Conservation (phyloP, 1,140 invertebrate genomes). For the Drosophila tropicalis region DNA sequence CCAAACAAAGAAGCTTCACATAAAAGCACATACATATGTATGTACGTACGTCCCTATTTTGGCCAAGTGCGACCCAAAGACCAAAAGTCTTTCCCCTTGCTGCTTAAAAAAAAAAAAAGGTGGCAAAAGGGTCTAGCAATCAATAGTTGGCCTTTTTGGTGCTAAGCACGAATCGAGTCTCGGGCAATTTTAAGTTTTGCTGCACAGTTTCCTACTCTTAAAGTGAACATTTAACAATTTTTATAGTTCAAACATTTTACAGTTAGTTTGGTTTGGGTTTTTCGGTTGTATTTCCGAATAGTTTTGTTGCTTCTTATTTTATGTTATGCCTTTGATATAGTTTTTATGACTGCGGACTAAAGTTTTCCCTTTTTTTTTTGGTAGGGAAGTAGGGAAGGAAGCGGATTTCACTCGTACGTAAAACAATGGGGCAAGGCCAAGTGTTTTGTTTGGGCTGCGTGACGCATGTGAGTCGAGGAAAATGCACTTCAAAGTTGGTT, state of each 20-base stretch:
- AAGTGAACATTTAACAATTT: conserved; percentile 66
- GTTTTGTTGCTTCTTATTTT: conserved; percentile 50
- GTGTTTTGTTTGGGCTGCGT: conserved; percentile 54
- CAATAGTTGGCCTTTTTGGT: conserved; percentile 50
- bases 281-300: conserved; percentile 47
- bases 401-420: conserved; percentile 12
- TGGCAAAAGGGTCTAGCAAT: conserved; percentile 51
- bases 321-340: conserved; percentile 62
- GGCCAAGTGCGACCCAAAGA: not conserved
- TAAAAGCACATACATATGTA: too few relatives aligned
- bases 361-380: conserved; percentile 46
- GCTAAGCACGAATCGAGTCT: conserved; percentile 37
- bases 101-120: conserved; percentile 23
- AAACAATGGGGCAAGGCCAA: conserved; percentile 52
- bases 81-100: not conserved
- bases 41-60: too few relatives aligned
- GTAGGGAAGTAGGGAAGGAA: not conserved
- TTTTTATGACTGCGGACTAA: conserved; percentile 78
- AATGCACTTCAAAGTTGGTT: conserved; percentile 72
- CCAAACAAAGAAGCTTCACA: not conserved
- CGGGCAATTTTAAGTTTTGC: conserved; percentile 47
- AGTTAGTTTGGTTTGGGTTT: conserved; percentile 72
- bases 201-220: conserved; percentile 16
- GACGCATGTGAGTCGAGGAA: conserved; percentile 61
- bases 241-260: conserved; percentile 70